Evolutionary conservation across 2,797 vertebrate species (phyloP).

Genomic region (Sebastes nivosus): DNA sequence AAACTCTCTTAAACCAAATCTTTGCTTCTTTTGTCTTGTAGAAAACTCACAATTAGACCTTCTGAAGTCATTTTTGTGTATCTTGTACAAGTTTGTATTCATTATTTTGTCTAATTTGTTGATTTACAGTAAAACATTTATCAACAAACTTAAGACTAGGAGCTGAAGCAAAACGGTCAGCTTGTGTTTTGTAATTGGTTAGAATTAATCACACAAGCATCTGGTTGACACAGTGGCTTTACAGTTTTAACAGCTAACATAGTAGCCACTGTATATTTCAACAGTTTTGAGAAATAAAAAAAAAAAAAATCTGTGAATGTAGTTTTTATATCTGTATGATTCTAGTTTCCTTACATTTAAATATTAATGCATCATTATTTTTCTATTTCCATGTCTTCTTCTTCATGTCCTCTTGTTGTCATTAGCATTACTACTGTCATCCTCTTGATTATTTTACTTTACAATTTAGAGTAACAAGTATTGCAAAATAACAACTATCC

Average conservation of each 20-base stretch:
- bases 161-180: neutral
- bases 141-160: neutral
- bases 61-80: neutral
- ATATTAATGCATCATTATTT: neutral
- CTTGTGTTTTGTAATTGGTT: neutral
- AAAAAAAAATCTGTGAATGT: neutral
- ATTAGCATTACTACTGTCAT: neutral
- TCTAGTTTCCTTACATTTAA: neutral
- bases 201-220: neutral
- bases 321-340: neutral
- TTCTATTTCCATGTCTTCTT: neutral
- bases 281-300: neutral
- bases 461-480: neutral
- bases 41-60: neutral
- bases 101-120: neutral
- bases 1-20: slow-evolving; percentile 17
- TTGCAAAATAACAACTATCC: neutral
- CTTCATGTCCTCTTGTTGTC: neutral
- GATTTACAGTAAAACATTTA: neutral
- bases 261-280: neutral
- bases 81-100: neutral
- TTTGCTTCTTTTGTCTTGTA: slow-evolving; percentile 14
- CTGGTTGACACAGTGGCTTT: neutral
- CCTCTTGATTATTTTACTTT: slow-evolving; percentile 2
- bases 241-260: neutral